These are phyloP conservation scores for Volucella inanis DNA, from an alignment of 2,888 invertebrate species.

Conservation along the genomic window DNA sequence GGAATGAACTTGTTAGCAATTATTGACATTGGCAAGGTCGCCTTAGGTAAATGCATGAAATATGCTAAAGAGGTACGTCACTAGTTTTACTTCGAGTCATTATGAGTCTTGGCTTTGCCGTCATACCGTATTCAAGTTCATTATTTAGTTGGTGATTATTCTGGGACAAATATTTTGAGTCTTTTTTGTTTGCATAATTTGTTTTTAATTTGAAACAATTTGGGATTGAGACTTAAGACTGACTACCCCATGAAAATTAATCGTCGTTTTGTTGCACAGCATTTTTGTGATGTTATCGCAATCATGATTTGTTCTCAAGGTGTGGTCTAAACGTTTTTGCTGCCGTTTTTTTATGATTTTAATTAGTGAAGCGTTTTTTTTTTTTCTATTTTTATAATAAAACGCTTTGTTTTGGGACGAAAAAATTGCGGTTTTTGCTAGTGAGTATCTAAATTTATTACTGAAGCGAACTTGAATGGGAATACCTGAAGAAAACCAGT, in stretches of 20 bases:
- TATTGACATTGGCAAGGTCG: conserved; percentile 73
- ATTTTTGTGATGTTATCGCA: conserved; percentile 37
- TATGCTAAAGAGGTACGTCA: conserved; percentile 21
- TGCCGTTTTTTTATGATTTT: neutral
- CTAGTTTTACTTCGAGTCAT: neutral
- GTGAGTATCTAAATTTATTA: too few species aligned
- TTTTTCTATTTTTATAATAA: too few species aligned
- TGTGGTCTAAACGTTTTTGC: conserved; percentile 13
- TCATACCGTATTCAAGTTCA: conserved; percentile 49
- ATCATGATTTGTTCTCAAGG: conserved; percentile 55
- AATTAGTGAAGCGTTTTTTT: too few species aligned
- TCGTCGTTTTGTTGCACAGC: conserved; percentile 24
- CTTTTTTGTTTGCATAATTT: conserved; percentile 36
- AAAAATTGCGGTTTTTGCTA: too few species aligned
- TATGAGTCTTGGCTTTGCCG: conserved; percentile 31
- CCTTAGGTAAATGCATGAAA: conserved; percentile 39
- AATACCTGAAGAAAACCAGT: too few species aligned
- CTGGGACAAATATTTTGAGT: conserved; percentile 36
- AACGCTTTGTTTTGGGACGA: too few species aligned
- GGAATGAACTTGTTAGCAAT: conserved; percentile 73
- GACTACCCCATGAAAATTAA: conserved; percentile 23
- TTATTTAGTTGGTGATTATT: conserved; percentile 36
- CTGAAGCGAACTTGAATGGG: too few species aligned
- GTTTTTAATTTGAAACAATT: conserved; percentile 58
- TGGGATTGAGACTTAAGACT: conserved; percentile 22